Base-by-base conservation (phyloP, 2,888 invertebrate species). In the Andrena flavipes region DNA sequence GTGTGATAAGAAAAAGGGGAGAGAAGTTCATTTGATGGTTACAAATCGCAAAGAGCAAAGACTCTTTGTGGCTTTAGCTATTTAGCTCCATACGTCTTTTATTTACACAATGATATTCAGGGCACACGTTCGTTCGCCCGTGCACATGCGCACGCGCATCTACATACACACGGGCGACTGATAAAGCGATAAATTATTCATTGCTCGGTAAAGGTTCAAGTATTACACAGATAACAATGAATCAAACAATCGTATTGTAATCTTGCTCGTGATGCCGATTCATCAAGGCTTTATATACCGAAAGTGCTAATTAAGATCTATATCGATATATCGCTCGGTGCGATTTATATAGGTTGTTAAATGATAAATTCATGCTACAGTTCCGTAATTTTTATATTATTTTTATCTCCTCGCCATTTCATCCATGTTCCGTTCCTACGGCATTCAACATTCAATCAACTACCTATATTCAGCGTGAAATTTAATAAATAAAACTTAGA, bases 41-140 rank as follows among this genome's bases (percentile, higher is more conserved):
- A 49, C 10, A 69, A 64, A 71, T 49, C n/a, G 10, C 7, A 20
- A 20, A 20, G 30, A 35, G n/a, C 8, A 20, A 20, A 26, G 30
- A 35, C n/a, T 54, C 23, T 35, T 23, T 74, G 7, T 7, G 26
- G 70, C 23, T 62, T 30, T n/a, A n/a, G 10, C 26, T 23, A 56
- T 26, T 33, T n/a, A 64, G 8, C 60, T 70, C 51, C 64, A 10
- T 67, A 42, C 29, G 10, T 51, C 6, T 23, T 74, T 80, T 82
- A 80, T 82, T 80, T 71, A 56, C 51, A 71, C 42, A 75, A 35
- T 75, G 80, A 68, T 51, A 65, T 49, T 70, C 30, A n/a, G 16
- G 23, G 4, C 8, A 56, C 68, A 56, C n/a, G 56, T 48, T 67
- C 51, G 6, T 30, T 16, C 20, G 33, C 30, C 8, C 0, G 20